Percentiles rank a stretch among this genome's conserved stretches.
These are phyloP conservation scores for Caretta caretta DNA, from an alignment of 2,113 vertebrate species.

Conservation along the genomic window DNA sequence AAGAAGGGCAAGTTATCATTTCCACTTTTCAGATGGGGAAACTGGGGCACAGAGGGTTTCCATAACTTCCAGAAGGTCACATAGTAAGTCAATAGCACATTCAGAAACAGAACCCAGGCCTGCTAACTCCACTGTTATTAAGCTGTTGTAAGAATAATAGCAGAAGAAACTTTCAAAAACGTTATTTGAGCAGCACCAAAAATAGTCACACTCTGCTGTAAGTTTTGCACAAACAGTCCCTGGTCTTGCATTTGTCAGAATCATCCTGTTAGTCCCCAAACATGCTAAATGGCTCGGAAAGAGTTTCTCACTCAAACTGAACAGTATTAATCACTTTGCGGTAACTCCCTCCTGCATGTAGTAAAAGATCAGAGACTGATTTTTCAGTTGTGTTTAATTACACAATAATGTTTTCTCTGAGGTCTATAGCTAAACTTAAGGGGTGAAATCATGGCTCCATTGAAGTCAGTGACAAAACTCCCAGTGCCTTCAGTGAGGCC, in stretches of 20 bases:
- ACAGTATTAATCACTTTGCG: neutral
- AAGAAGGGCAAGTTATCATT: neutral
- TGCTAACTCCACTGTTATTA: neutral
- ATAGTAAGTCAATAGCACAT: neutral
- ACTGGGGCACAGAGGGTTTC: neutral
- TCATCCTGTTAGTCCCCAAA: neutral
- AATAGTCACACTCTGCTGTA: neutral
- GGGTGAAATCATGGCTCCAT: neutral
- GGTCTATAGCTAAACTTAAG: neutral
- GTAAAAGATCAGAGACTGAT: neutral
- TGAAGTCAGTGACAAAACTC: neutral
- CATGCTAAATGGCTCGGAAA: neutral
- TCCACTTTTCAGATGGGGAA: neutral
- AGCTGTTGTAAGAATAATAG: neutral
- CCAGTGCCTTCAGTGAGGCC: neutral
- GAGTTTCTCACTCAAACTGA: rapidly evolving
- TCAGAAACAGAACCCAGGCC: neutral
- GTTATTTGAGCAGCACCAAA: neutral
- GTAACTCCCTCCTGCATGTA: neutral
- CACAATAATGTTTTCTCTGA: rapidly evolving
- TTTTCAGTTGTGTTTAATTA: neutral
- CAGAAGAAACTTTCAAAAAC: neutral
- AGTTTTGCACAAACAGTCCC: neutral
- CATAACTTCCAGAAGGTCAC: neutral
- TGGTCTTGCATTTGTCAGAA: neutral